Evolutionary conservation across 2,888 invertebrate species (phyloP).

Genomic region (Stomorhina lunata): DNA sequence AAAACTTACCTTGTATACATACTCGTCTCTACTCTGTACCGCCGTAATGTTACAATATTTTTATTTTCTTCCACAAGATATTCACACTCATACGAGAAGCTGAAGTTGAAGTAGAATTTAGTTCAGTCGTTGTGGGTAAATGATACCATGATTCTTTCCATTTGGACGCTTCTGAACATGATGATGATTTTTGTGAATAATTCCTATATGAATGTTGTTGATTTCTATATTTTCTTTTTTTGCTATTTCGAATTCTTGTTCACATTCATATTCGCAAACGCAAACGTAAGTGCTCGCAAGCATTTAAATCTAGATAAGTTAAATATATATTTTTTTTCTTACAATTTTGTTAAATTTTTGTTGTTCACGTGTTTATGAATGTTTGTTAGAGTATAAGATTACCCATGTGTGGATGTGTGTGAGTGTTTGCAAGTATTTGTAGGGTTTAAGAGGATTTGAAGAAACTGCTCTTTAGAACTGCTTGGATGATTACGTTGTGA

Average conservation of each 20-base stretch:
- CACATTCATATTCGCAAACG: slow-evolving; percentile 16
- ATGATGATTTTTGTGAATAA: slow-evolving; percentile 52
- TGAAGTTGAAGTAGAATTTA: slow-evolving; percentile 43
- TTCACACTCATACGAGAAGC: not conserved
- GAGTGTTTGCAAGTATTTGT: slow-evolving; percentile 3
- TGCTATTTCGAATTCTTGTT: slow-evolving; percentile 9
- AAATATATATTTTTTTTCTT: slow-evolving; percentile 7
- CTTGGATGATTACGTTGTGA: slow-evolving; percentile 63
- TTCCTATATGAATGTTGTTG: slow-evolving; percentile 24
- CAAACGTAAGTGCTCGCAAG: too few species aligned
- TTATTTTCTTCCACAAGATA: not conserved
- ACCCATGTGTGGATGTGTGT: not conserved
- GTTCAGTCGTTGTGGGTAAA: slow-evolving; percentile 60
- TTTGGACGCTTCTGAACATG: slow-evolving; percentile 66
- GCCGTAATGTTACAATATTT: slow-evolving; percentile 42
- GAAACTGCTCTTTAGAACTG: slow-evolving; percentile 62
- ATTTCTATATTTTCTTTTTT: too few species aligned
- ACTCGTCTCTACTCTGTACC: not conserved
- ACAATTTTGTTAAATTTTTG: slow-evolving; percentile 27
- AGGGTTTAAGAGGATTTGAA: slow-evolving; percentile 64
- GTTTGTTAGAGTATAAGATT: not conserved
- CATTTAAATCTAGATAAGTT: slow-evolving; percentile 63
- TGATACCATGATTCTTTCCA: slow-evolving; percentile 65
- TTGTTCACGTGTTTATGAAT: slow-evolving; percentile 40
- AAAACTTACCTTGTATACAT: not conserved